Evolutionary conservation across 2,113 vertebrate genomes (phyloP).

Genomic region (Bos taurus): ARS-UCD2.0 NC_037336.1:55130501-55131000

Average conservation of each 20-base stretch:
- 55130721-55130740: background rate
- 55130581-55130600: background rate
- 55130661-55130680: background rate
- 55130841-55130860: accelerated
- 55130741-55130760: background rate
- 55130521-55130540: background rate
- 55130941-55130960: background rate
- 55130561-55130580: background rate
- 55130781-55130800: background rate
- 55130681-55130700: background rate
- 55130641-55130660: background rate
- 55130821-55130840: background rate
- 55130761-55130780: background rate
- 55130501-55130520: background rate
- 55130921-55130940: background rate
- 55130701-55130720: background rate
- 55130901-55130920: background rate
- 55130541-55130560: background rate
- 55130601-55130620: background rate
- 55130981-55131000: background rate
- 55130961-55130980: background rate
- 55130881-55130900: background rate
- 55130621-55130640: background rate
- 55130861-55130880: background rate
- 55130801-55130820: background rate